A percentile compares a stretch with the other conserved stretches of the same genome.
Evolutionary conservation across 1,140 invertebrate species (phyloP).

Genomic region (Pogonognathellus flavescens): DNA sequence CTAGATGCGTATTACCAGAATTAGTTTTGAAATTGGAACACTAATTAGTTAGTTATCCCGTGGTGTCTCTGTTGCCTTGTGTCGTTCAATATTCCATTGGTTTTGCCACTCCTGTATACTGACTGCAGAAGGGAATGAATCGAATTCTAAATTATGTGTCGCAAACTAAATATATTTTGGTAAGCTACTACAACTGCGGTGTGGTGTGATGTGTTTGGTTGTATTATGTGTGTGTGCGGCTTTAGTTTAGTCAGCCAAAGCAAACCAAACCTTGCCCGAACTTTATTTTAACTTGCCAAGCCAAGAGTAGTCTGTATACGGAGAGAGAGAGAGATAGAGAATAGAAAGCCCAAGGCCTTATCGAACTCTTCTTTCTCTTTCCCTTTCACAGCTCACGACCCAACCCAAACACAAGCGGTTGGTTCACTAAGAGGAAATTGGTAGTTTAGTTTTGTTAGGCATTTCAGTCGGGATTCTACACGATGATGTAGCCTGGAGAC

Average conservation of each 20-base stretch:
- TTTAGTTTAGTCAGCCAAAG: constrained; percentile 18
- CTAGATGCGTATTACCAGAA: constrained; percentile 10
- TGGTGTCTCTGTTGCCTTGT: not conserved
- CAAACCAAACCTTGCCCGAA: not conserved
- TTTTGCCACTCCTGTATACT: not conserved
- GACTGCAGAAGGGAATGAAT: not conserved
- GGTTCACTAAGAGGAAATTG: constrained; percentile 22
- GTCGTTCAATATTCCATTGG: not conserved
- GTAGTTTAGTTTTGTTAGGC: constrained; percentile 13
- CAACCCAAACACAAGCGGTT: not conserved
- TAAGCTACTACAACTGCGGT: not conserved
- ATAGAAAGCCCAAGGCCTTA: constrained; percentile 40
- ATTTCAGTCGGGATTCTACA: constrained; percentile 7
- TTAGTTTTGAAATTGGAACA: constrained; percentile 54
- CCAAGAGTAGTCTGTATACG: not conserved
- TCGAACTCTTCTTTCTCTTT: constrained; percentile 37
- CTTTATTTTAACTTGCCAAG: constrained; percentile 23
- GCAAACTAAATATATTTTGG: constrained; percentile 12
- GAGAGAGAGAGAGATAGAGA: not conserved
- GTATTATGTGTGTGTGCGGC: not conserved
- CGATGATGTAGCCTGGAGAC: constrained; percentile 21
- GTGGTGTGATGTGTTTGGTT: constrained; percentile 37
- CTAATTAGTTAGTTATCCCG: constrained; percentile 54
- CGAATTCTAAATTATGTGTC: constrained; percentile 35
- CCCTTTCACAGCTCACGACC: constrained; percentile 2